Base-by-base conservation (phyloP, 35 echinoderm and acorn worm species). In the Strongylocentrotus purpuratus region DNA sequence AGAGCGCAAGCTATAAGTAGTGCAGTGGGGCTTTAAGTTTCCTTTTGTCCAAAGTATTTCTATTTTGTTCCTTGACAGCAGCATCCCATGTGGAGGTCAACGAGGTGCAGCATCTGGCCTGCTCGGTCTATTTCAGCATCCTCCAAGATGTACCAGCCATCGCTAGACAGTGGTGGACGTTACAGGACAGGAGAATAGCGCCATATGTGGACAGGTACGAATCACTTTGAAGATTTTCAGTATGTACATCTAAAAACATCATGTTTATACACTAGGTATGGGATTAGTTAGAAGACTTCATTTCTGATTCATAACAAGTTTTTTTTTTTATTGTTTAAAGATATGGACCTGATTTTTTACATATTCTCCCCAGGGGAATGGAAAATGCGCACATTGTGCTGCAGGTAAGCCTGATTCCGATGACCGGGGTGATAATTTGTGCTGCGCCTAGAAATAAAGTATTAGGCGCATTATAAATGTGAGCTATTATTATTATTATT, bases 121-220 rank as follows among this genome's bases (percentile, higher is more conserved):
- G 97, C 52, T 93, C 97, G 32, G 96, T 97, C 5, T 99, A 97
- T 71, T 96, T 94, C 94, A 97, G 95, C 31, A 95, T 95, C 91
- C 65, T 99, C 28, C 92, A 99, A 47, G 96, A 97, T 33, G 87
- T 99, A 90, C 98, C 98, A 45, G 98, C 98, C 33, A 96, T 99
- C 95, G 97, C 96, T 20, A 91, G 98, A 31, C 95, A 96, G 31
- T 99, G 97, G 97, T 99, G 98, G 98, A 96, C 92, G 22, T 95
- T 86, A 17, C 98, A 99, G 60, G 97, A 99, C 71, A 97, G 96
- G 48, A 95, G 96, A 58, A 94, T 99, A 48, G 97, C 96, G 31
- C 94, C 96, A 92, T 61, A 96, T 92, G 97, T 99, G 8, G 98
- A 99, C 60, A 97, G 86, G 98, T 99, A 94, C 94, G 65, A 18